These are phyloP conservation scores for Cataglyphis hispanica DNA, from an alignment of 1,140 invertebrate genomes.

Conservation along the genomic window DNA sequence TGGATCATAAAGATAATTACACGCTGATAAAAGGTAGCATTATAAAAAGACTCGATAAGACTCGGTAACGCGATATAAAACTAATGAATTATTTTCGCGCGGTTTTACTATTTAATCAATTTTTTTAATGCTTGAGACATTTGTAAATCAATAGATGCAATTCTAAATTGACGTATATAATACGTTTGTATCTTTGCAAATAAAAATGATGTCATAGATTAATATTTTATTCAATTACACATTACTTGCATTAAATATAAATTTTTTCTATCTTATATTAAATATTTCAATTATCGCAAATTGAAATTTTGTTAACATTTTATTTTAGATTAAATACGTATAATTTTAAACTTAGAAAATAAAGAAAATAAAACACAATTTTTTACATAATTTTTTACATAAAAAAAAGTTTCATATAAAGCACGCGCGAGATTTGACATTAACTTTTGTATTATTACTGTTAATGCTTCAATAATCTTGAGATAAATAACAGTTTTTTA, in stretches of 20 bases:
- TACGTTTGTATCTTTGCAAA: background rate
- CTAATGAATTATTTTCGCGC: constrained; percentile 1
- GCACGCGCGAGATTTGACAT: no score
- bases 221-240: background rate
- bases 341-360: background rate
- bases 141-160: background rate
- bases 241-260: background rate
- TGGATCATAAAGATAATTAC: background rate
- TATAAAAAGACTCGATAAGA: background rate
- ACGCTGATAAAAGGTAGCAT: background rate
- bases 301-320: background rate
- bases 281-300: background rate
- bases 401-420: background rate
- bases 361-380: background rate
- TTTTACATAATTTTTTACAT: constrained; percentile 3
- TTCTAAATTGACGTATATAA: background rate
- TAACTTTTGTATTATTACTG: background rate
- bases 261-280: background rate
- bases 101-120: background rate
- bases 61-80: background rate
- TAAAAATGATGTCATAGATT: background rate
- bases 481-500: background rate
- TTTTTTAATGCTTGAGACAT: background rate
- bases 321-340: background rate
- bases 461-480: background rate